Percentiles rank a stretch among this genome's conserved stretches.
Evolutionary conservation across 2,888 invertebrate genomes (phyloP).

Genomic region (Synergus itoensis): DNA sequence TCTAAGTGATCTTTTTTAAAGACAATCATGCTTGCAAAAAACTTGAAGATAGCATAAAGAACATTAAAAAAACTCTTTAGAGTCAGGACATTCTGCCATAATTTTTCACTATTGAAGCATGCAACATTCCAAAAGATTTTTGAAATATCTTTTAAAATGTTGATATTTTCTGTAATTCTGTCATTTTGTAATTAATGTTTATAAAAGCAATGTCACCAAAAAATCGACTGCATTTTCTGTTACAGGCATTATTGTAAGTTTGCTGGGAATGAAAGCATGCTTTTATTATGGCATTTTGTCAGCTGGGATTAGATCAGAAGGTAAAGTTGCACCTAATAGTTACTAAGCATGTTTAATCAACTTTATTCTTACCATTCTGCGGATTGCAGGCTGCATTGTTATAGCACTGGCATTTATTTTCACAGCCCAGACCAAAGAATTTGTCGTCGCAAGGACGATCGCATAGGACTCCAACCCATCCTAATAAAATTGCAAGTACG

Average conservation of each 20-base stretch:
- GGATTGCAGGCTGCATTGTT: constrained; percentile 92
- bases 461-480: constrained; percentile 90
- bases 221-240: constrained; percentile 41
- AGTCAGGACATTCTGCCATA: too few relatives aligned
- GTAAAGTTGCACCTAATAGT: constrained; percentile 27
- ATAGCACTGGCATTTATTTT: constrained; percentile 85
- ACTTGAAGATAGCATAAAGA: background rate
- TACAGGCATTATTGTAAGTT: constrained; percentile 14
- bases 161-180: background rate
- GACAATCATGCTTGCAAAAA: background rate
- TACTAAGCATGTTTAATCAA: background rate
- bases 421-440: constrained; percentile 90
- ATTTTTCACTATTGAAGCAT: too few relatives aligned
- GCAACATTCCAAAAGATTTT: too few relatives aligned
- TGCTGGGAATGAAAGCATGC: constrained; percentile 5
- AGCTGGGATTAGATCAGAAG: background rate
- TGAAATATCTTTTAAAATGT: background rate
- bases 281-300: background rate
- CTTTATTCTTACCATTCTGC: constrained; percentile 83
- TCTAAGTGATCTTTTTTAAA: background rate
- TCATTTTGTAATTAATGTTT: background rate
- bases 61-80: background rate
- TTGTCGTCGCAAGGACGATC: constrained; percentile 92
- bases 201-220: background rate
- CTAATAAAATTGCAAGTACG: constrained; percentile 63